phyloP scores from a whole-genome alignment of 1,140 invertebrate genomes.

The Eciton burchellii region DNA sequence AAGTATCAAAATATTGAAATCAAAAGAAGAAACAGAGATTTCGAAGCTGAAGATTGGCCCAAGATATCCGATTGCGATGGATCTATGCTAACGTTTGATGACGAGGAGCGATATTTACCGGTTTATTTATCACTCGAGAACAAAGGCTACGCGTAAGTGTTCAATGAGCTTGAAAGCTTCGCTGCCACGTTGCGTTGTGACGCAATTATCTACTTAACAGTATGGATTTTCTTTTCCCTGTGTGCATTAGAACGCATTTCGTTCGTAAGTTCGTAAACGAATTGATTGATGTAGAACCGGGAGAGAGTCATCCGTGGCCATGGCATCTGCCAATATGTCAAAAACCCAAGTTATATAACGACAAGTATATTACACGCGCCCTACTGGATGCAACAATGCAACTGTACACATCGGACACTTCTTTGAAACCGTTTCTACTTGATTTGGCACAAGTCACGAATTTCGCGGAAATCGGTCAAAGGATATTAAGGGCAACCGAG shows the following conservation, averaged over 20 bases:
- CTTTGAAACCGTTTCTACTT: constrained; percentile 68
- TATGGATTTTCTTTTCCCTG: constrained; percentile 54
- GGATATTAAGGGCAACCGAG: constrained; percentile 84
- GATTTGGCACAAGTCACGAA: constrained; percentile 82
- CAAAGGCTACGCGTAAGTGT: constrained; percentile 90
- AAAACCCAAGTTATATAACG: constrained; percentile 79
- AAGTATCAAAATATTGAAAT: constrained; percentile 70
- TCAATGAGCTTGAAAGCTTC: not conserved
- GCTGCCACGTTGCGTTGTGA: not conserved
- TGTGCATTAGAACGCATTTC: constrained; percentile 83
- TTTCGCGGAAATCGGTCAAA: constrained; percentile 91
- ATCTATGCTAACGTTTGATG: constrained; percentile 56
- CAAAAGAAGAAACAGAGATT: constrained; percentile 71
- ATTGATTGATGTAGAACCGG: constrained; percentile 87
- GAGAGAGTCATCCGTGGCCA: constrained; percentile 89
- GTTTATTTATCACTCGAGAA: constrained; percentile 91
- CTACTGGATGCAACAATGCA: constrained; percentile 27
- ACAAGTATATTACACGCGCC: constrained; percentile 79
- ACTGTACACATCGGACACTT: constrained; percentile 70
- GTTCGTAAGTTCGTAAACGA: constrained; percentile 86
- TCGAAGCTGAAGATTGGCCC: constrained; percentile 76
- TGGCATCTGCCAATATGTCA: constrained; percentile 91
- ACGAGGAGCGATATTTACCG: constrained; percentile 80
- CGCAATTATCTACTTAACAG: not conserved
- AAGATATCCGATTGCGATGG: constrained; percentile 72